phyloP scores from a whole-genome alignment of 2,797 vertebrate species.

The Syndactyla subalaris region DNA sequence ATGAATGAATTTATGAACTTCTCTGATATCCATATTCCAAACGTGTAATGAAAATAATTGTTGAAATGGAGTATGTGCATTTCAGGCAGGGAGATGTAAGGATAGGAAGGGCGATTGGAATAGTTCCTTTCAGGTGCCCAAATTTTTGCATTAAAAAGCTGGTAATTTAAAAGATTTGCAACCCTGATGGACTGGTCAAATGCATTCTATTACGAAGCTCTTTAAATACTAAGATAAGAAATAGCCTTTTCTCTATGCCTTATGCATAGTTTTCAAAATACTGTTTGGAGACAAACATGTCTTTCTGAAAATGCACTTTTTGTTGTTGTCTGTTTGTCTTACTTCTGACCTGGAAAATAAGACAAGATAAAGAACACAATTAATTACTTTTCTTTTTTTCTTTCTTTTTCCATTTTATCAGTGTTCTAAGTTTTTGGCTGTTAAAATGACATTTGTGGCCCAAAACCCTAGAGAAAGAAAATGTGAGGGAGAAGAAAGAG shows the following conservation, averaged over 20 bases:
- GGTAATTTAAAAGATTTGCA: background rate
- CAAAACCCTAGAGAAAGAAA: background rate
- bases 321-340: background rate
- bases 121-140: background rate
- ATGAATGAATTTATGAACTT: background rate
- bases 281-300: background rate
- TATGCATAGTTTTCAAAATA: background rate
- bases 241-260: background rate
- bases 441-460: background rate
- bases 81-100: background rate
- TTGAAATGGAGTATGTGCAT: background rate
- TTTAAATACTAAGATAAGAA: constrained; percentile 11
- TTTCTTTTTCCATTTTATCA: background rate
- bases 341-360: background rate
- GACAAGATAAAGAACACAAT: background rate
- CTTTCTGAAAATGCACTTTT: background rate
- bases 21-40: background rate
- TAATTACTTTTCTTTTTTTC: background rate
- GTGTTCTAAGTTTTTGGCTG: background rate
- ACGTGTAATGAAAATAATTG: background rate
- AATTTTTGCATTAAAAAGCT: background rate
- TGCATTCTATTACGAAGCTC: background rate
- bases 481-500: background rate
- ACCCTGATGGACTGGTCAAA: background rate
- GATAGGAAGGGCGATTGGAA: background rate